phyloP scores from a whole-genome alignment of 2,113 vertebrate species.

The Hiodon tergisus region DNA sequence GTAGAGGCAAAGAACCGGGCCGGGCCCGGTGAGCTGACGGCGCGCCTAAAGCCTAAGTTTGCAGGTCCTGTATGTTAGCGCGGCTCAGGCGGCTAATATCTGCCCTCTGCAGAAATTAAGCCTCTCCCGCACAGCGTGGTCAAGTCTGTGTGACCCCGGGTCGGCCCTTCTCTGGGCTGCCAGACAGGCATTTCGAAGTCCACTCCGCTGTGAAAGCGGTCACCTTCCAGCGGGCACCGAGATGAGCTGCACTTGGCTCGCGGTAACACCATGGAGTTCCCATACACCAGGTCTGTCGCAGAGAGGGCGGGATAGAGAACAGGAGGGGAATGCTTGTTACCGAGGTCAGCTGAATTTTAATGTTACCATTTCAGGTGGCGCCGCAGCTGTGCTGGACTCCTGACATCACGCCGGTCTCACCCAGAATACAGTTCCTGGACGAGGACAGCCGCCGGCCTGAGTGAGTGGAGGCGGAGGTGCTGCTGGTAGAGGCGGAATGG shows the following conservation, averaged over 20 bases:
- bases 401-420: slow-evolving; percentile 35
- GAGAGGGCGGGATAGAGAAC: slow-evolving; percentile 35
- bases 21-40: neutral
- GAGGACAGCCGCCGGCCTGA: slow-evolving; percentile 48
- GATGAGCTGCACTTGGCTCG: slow-evolving; percentile 34
- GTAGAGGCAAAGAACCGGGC: neutral
- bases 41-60: neutral
- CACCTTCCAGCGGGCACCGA: slow-evolving; percentile 1
- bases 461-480: slow-evolving; percentile 59
- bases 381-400: too few relatives aligned
- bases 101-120: neutral
- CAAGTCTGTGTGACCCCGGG: neutral
- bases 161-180: slow-evolving; percentile 11
- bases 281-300: slow-evolving; percentile 37
- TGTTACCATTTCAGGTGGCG: too few relatives aligned
- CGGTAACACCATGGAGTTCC: slow-evolving; percentile 45
- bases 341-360: neutral
- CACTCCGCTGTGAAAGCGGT: slow-evolving; percentile 15
- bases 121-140: neutral
- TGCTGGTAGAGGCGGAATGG: slow-evolving; percentile 66
- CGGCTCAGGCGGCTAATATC: neutral
- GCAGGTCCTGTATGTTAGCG: neutral
- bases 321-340: neutral
- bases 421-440: slow-evolving; percentile 51
- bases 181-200: slow-evolving; percentile 14